These are phyloP conservation scores for Anhinga anhinga DNA, from an alignment of 2,113 vertebrate genomes.

Conservation along the genomic window DNA sequence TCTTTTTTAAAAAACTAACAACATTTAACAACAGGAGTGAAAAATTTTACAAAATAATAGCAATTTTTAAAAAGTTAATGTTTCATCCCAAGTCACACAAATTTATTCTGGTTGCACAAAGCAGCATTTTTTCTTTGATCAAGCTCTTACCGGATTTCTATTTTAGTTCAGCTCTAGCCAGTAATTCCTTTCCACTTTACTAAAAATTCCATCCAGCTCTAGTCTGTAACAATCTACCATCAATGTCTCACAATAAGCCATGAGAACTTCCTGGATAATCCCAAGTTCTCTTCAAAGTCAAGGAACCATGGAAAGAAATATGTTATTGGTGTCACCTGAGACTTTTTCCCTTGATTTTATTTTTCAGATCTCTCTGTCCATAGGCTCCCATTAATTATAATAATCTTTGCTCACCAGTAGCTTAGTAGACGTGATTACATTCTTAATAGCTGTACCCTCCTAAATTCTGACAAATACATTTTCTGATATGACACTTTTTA, in stretches of 20 bases:
- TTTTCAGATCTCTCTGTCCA: not conserved
- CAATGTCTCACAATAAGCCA: not conserved
- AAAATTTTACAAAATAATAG: not conserved
- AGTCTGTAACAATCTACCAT: not conserved
- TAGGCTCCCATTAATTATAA: not conserved
- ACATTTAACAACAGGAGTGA: not conserved
- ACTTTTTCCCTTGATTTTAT: not conserved
- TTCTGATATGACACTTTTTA: not conserved
- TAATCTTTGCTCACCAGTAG: not conserved
- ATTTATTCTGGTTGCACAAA: not conserved
- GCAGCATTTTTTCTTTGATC: not conserved
- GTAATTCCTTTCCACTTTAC: not conserved
- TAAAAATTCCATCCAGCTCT: not conserved
- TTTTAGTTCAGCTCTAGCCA: not conserved
- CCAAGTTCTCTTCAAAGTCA: not conserved
- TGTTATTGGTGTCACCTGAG: not conserved
- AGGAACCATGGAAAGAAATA: not conserved
- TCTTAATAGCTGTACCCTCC: not conserved
- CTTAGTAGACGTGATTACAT: not conserved
- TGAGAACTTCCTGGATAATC: not conserved
- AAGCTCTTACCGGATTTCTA: not conserved
- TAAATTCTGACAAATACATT: not conserved
- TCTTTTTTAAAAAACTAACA: not conserved
- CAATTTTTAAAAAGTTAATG: not conserved
- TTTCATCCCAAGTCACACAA: not conserved